Conservation (phyloP, 2,113 vertebrate genomes). For the Trichechus manatus region DNA sequence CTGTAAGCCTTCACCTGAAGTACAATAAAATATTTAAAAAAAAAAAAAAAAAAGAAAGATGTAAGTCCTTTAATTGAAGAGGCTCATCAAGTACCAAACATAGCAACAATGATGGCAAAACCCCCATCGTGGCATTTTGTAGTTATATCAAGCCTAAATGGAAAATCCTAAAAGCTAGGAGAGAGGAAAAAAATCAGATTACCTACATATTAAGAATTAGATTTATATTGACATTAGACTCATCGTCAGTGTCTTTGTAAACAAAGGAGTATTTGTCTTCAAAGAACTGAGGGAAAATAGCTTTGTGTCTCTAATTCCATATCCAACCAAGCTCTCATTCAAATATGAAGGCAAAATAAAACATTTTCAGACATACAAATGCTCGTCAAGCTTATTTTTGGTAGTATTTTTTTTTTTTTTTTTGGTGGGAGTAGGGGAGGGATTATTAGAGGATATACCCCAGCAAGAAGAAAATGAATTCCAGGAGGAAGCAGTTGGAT, state of each 20-base stretch:
- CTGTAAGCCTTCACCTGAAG: too few species aligned
- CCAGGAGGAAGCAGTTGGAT: neutral
- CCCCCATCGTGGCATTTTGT: neutral
- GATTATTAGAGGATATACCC: constrained; percentile 23
- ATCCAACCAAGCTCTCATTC: neutral
- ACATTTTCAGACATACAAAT: neutral
- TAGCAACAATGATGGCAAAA: neutral
- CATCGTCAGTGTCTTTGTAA: neutral
- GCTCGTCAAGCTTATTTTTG: neutral
- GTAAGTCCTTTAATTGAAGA: constrained; percentile 5
- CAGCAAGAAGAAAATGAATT: constrained; percentile 43
- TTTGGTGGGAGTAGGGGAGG: too few species aligned
- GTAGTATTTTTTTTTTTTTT: neutral
- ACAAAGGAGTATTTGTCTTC: neutral
- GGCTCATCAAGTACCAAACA: neutral
- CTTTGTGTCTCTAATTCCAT: constrained; percentile 5
- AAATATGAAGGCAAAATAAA: neutral
- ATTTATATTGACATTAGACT: neutral
- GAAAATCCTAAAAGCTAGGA: neutral
- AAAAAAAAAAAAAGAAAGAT: neutral
- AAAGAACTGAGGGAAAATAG: constrained; percentile 23
- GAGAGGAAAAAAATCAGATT: neutral
- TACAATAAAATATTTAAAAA: too few species aligned
- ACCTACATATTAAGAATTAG: neutral
- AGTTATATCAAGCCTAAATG: neutral